A percentile compares a stretch with the other conserved stretches of the same genome.
phyloP scores from a whole-genome alignment of 2,888 invertebrate species.

The Cryptops parisi region DNA sequence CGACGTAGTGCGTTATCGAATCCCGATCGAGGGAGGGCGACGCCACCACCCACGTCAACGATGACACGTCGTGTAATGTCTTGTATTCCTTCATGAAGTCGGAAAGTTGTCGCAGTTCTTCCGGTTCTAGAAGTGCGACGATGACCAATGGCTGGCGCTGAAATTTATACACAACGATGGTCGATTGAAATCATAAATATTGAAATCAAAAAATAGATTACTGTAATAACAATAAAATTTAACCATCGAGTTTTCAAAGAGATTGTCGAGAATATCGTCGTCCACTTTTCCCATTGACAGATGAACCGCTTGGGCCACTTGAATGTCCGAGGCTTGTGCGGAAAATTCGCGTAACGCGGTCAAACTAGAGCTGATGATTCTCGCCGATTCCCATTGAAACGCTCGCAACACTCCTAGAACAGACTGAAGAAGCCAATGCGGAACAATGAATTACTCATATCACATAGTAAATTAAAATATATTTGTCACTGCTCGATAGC shows the following conservation, averaged over 20 bases:
- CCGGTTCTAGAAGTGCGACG: neutral
- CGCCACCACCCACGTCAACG: slow-evolving; percentile 13
- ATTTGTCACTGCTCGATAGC: no score
- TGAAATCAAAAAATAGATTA: no score
- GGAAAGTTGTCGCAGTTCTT: neutral
- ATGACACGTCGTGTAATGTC: neutral
- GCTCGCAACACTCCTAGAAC: slow-evolving; percentile 8
- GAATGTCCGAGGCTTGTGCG: no score
- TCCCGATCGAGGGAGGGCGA: slow-evolving; percentile 10
- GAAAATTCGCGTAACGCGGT: slow-evolving; percentile 13
- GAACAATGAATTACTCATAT: no score
- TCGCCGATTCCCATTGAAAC: slow-evolving; percentile 7
- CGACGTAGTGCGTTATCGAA: neutral
- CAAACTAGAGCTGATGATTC: slow-evolving; percentile 12
- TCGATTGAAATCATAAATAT: no score
- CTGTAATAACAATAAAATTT: no score
- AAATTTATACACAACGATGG: slow-evolving; percentile 2
- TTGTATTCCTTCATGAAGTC: no score
- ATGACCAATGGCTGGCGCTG: neutral
- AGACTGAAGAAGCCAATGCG: slow-evolving; percentile 9
- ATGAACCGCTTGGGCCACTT: slow-evolving; percentile 8
- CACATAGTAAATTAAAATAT: no score
- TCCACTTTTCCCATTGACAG: no score
- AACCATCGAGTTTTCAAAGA: neutral
- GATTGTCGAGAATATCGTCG: no score